These are phyloP conservation scores for Cichlasoma orientale DNA, from an alignment of 2,797 vertebrate species.

Conservation along the genomic window DNA sequence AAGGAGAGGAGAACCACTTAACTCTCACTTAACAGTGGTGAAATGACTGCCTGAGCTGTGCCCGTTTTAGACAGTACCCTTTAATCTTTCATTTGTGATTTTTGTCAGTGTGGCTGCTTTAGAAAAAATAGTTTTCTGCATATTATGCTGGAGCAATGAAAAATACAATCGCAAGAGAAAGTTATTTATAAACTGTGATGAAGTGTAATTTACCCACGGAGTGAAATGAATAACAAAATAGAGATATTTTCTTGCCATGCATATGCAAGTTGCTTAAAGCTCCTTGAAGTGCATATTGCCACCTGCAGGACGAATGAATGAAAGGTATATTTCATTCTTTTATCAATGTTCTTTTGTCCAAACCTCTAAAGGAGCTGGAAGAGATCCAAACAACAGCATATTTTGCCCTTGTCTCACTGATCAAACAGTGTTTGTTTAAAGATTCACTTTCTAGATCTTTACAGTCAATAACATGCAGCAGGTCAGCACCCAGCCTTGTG, in stretches of 20 bases:
- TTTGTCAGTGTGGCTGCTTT: conserved; percentile 1
- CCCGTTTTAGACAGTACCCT: conserved; percentile 17
- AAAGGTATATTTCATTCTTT: conserved; percentile 20
- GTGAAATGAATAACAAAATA: conserved; percentile 35
- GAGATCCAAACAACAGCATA: background rate
- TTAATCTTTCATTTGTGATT: conserved; percentile 8
- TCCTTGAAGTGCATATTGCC: conserved; percentile 10
- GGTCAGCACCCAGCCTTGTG: background rate
- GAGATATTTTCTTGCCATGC: conserved; percentile 7
- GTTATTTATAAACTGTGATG: conserved; percentile 37
- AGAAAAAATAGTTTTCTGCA: background rate
- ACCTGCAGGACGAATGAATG: conserved; percentile 24
- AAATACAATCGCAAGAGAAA: conserved; percentile 25
- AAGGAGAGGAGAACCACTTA: conserved; percentile 26
- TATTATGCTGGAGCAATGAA: background rate
- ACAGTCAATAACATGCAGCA: background rate
- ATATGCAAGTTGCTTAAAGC: conserved; percentile 9
- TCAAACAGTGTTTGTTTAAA: conserved; percentile 7
- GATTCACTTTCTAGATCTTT: background rate
- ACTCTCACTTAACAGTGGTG: conserved; percentile 9
- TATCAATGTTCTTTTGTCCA: conserved; percentile 28
- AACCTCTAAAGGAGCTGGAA: background rate
- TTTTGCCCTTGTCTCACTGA: background rate
- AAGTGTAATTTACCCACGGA: conserved; percentile 31
- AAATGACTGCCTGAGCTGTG: background rate